phyloP scores from a whole-genome alignment of 1,140 invertebrate species.

The Cataglyphis hispanica region DNA sequence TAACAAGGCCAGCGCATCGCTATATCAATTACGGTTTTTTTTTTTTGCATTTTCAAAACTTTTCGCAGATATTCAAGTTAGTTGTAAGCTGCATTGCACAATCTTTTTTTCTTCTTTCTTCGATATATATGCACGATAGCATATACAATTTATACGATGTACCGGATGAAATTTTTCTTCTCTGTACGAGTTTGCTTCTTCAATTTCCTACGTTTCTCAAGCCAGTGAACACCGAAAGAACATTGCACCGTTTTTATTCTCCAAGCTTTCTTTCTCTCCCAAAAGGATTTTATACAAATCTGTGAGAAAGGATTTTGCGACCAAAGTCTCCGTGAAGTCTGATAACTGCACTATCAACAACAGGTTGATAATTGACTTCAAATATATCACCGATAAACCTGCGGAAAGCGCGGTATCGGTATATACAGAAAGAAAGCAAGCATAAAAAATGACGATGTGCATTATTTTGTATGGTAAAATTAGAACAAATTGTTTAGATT shows the following conservation, averaged over 20 bases:
- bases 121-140: background rate
- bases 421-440: background rate
- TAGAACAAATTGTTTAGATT: background rate
- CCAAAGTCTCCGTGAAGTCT: background rate
- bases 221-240: constrained; percentile 62
- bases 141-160: constrained; percentile 2
- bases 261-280: constrained; percentile 23
- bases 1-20: background rate
- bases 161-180: constrained; percentile 60
- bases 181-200: constrained; percentile 62
- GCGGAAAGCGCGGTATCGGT: background rate
- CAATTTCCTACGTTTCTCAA: constrained; percentile 75
- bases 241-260: constrained; percentile 44
- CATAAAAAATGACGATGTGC: background rate
- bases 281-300: constrained; percentile 31
- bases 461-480: background rate
- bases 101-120: constrained; percentile 13
- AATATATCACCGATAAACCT: constrained; percentile 12
- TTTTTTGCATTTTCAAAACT: background rate
- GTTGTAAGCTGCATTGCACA: background rate
- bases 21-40: background rate
- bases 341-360: constrained; percentile 55
- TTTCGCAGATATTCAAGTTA: constrained; percentile 25
- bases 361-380: constrained; percentile 19
- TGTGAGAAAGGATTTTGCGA: constrained; percentile 21